Evolutionary conservation across 1,140 invertebrate genomes (phyloP), one percentile per base, ranked within the genome.

Genomic region (Dendrolimus kikuchii): DNA sequence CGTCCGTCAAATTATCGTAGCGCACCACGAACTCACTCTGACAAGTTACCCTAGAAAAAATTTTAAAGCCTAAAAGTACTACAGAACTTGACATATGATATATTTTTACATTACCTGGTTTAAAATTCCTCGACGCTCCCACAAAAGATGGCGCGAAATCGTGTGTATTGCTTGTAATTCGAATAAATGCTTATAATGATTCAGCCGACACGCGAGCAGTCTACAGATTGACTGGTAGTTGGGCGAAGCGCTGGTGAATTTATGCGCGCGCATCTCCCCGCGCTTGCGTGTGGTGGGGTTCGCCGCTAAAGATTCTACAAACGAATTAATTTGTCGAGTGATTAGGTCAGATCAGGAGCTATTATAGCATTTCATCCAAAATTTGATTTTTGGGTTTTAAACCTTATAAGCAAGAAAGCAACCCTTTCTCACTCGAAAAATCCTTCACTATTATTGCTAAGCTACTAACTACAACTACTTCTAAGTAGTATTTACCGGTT

Each of bases 191-290:
- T 46, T 46, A 40, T 55, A 66, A 51, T 57, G 42, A 48, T 59
- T 70, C 65, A 59, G 66, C 60, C 72, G 57, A 61, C 49, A 58
- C 68, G 43, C 49, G 62, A 64, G 61, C 64, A 70, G 49, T 68
- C 64, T 60, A 55, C 55, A 64, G 59, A 81, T 79, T 77, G 80
- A 83, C 77, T 83, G 77, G 60, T 72, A 62, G 48, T 70, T 63
- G 61, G 53, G 48, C 66, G 51, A 60, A 64, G 69, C 66, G 78
- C 54, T 58, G 67, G 63, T 67, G 71, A 68, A 80, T 83, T 66
- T 81, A 83, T 81, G 78, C 75, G 80, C 73, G 76, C 80, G 80
- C 80, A 81, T 74, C 71, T 74, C 64, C 51, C 46, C 65, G 70
- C 76, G 76, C 75, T 10, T 81, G 76, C 76, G 76, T 53, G 77